Percentiles rank a stretch among this genome's conserved stretches.
Conservation (phyloP, 1,140 invertebrate species). For the Plodia interpunctella region DNA sequence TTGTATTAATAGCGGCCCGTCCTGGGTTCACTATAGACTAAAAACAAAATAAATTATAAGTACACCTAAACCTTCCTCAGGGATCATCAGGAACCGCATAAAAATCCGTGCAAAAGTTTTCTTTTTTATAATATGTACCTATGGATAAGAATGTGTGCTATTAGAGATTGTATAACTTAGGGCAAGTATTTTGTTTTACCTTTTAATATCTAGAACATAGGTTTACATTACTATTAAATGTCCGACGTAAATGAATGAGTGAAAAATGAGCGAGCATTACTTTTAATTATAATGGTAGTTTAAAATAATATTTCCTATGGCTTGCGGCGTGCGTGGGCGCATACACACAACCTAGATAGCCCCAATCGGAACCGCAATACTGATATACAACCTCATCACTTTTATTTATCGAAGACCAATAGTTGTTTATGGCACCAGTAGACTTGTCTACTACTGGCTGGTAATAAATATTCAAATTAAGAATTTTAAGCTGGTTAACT, state of each 20-base stretch:
- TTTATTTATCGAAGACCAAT: constrained; percentile 51
- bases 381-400: constrained; percentile 43
- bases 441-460: constrained; percentile 35
- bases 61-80: too few relatives aligned
- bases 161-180: background rate
- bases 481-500: background rate
- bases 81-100: too few relatives aligned
- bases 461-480: background rate
- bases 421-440: constrained; percentile 42
- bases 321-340: constrained; percentile 49
- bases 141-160: too few relatives aligned
- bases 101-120: too few relatives aligned
- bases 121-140: too few relatives aligned
- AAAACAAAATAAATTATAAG: too few relatives aligned
- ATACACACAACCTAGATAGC: constrained; percentile 23
- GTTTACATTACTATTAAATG: background rate
- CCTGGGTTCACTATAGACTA: too few relatives aligned
- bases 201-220: too few relatives aligned
- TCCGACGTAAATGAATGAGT: background rate
- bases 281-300: background rate
- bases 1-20: too few relatives aligned
- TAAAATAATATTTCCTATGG: constrained; percentile 17
- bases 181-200: background rate
- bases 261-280: background rate
- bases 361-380: constrained; percentile 38